Conservation (phyloP, 1,140 invertebrate species). For the Maconellicoccus hirsutus region DNA sequence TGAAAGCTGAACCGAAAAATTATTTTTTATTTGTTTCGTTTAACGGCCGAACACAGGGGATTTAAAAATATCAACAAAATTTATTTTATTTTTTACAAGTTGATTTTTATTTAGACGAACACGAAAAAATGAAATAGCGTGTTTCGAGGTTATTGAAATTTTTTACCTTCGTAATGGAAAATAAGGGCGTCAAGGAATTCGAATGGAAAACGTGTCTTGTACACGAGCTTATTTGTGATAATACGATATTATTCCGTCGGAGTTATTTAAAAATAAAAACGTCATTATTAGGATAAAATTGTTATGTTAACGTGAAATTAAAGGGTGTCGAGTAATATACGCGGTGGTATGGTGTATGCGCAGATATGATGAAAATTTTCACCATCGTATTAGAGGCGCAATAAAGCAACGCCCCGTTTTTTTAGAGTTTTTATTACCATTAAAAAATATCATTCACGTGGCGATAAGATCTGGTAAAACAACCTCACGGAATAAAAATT, state of each 20-base stretch:
- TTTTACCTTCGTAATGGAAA: neutral
- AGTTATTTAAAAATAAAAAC: conserved; percentile 10
- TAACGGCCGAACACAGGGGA: no score
- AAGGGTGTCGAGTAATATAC: neutral
- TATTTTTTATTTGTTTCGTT: no score
- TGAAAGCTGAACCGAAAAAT: no score
- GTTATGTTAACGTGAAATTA: conserved; percentile 5
- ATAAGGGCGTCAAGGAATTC: neutral
- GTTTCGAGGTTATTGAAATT: neutral
- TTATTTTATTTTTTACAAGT: no score
- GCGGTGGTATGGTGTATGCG: neutral
- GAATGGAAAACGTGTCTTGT: neutral
- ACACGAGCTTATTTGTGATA: neutral
- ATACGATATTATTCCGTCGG: neutral
- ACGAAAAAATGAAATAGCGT: neutral
- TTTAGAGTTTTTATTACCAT: neutral
- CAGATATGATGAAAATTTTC: neutral
- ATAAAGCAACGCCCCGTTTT: neutral
- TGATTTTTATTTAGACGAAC: neutral
- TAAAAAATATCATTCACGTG: conserved; percentile 5
- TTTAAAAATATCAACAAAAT: no score
- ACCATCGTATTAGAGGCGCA: neutral
- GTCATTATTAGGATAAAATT: conserved; percentile 6
- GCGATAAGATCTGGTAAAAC: conserved; percentile 3
- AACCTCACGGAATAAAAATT: conserved; percentile 5